Conservation (phyloP, 2,797 vertebrate species). For the Danio jaintianensis region DNA sequence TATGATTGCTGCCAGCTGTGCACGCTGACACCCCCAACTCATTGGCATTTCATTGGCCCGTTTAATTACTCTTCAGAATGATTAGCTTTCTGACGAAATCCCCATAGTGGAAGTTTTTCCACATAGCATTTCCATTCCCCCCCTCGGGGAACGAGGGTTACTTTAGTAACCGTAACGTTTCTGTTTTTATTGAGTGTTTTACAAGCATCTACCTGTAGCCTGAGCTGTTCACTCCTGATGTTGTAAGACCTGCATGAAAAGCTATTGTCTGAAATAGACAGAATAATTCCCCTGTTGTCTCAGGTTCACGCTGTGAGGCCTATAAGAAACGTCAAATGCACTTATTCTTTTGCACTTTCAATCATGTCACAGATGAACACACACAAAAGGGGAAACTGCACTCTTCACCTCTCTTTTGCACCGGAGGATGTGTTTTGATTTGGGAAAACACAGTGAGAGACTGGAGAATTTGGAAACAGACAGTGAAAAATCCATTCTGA, state of each 20-base stretch:
- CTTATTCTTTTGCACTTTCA: neutral
- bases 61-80: too few species aligned
- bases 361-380: neutral
- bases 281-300: neutral
- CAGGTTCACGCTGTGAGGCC: neutral
- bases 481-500: conserved; percentile 12
- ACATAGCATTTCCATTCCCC: too few species aligned
- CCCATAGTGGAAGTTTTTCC: too few species aligned
- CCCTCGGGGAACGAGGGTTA: too few species aligned
- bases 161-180: too few species aligned
- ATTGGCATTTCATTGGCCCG: too few species aligned
- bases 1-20: too few species aligned
- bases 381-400: neutral
- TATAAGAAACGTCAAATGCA: neutral
- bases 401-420: neutral
- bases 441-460: neutral
- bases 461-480: neutral
- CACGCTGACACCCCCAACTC: too few species aligned
- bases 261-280: neutral
- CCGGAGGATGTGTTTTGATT: neutral
- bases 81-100: too few species aligned
- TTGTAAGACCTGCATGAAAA: neutral
- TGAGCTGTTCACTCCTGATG: neutral
- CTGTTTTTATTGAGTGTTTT: neutral
- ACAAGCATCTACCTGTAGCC: neutral